Evolutionary conservation across 2,888 invertebrate genomes (phyloP), one percentile per base, ranked within the genome.

Genomic region (Apodemia zela): DNA sequence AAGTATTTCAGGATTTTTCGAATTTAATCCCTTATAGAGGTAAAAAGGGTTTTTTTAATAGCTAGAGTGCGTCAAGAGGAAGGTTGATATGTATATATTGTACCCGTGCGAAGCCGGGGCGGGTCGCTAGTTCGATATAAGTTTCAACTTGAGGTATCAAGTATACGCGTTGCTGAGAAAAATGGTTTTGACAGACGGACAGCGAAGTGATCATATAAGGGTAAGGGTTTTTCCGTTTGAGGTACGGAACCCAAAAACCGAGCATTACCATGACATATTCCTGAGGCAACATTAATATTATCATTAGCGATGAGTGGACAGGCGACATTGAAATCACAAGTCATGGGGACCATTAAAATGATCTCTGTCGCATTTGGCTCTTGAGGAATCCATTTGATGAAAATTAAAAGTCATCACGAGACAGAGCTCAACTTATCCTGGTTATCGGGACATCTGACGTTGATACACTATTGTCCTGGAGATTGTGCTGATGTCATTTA

Each of bases 361-460:
- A 83, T 63, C 84, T 65, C 66, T 79, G 72, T 71, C 73, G 71
- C 74, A 69, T 65, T 58, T 62, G 65, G 29, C 49, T 42, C 51
- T 63, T 62, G 63, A 69, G 63, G 63, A 65, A 68, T 59, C 13
- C 63, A 64, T 68, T 69, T 60, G 35, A 57, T 60, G 71, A 71
- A 75, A 74, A 64, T 69, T 71, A 69, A 74, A 65, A 72, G 77
- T 78, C 78, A 77, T 74, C 75, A 75, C 74, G 75, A 73, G 69
- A 70, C 63, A 67, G 33, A 66, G 84, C 38, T 78, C 87, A 71
- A 60, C 59, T 63, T 78, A 74, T 7, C 69, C 35, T 84, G 82
- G 89, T 72, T 78, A 69, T 72, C 87, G 85, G 87, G 89, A 90
- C 89, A 89, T 84, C 83, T 85, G 89, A 90, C 88, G 89, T 89